These are phyloP conservation scores for Drosophila insularis DNA, from an alignment of 1,140 invertebrate species.

Conservation along the genomic window DNA sequence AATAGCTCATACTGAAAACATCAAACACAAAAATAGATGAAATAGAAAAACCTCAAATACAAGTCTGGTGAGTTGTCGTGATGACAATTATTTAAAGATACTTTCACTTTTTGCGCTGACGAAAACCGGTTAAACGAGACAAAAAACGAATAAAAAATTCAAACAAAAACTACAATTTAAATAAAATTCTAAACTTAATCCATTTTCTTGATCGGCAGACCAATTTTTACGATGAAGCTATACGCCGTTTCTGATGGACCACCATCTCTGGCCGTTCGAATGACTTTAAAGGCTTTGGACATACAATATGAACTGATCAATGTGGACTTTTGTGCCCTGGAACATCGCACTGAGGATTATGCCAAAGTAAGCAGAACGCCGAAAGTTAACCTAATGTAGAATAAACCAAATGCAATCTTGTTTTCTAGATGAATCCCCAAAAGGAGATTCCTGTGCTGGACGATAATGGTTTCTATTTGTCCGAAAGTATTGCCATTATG, in stretches of 20 bases:
- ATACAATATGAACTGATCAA: constrained; percentile 86
- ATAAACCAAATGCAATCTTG: not conserved
- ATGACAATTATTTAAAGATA: constrained; percentile 10
- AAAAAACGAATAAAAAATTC: not conserved
- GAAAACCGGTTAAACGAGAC: constrained; percentile 58
- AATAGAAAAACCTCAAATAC: constrained; percentile 6
- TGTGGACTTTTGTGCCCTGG: constrained; percentile 87
- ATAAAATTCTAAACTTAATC: constrained; percentile 23
- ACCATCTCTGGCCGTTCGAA: constrained; percentile 88
- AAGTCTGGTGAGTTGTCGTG: not conserved
- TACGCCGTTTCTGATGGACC: constrained; percentile 89
- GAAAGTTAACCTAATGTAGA: not conserved
- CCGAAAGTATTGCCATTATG: constrained; percentile 90
- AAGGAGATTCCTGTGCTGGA: constrained; percentile 90
- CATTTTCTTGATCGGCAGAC: constrained; percentile 35
- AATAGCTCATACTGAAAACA: constrained; percentile 31
- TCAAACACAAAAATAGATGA: constrained; percentile 47
- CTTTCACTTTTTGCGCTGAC: constrained; percentile 61
- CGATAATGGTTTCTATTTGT: constrained; percentile 88
- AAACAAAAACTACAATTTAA: not conserved
- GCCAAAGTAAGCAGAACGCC: constrained; percentile 83
- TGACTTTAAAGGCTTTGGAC: constrained; percentile 86
- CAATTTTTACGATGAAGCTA: constrained; percentile 85
- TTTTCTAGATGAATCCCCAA: constrained; percentile 88
- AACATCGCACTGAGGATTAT: constrained; percentile 88